Percentiles rank a stretch among this genome's conserved stretches.
phyloP scores from a whole-genome alignment of 2,797 vertebrate genomes.

The Sandelia bainsii region DNA sequence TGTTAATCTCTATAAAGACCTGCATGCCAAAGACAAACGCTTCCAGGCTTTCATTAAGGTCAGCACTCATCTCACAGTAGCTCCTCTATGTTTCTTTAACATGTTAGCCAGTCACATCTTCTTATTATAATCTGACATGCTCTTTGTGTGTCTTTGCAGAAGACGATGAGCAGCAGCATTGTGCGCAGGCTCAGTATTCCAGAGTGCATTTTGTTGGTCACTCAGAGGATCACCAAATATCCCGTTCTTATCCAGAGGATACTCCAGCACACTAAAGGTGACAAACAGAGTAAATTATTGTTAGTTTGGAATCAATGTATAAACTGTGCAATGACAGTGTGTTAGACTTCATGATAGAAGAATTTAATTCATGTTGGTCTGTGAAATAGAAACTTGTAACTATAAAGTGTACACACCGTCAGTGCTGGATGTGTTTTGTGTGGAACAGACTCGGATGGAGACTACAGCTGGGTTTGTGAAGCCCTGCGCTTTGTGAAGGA shows the following conservation, averaged over 20 bases:
- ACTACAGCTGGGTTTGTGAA: conserved; percentile 85
- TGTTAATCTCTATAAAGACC: conserved; percentile 92
- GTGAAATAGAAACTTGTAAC: too few species aligned
- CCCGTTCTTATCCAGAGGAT: conserved; percentile 92
- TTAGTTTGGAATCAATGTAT: too few species aligned
- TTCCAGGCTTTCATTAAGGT: conserved; percentile 95
- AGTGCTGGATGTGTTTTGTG: background rate
- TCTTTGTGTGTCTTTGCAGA: conserved; percentile 74
- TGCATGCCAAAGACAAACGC: conserved; percentile 90
- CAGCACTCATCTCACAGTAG: conserved; percentile 4
- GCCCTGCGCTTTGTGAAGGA: conserved; percentile 90
- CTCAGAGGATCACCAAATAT: conserved; percentile 95
- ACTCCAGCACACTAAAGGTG: conserved; percentile 92
- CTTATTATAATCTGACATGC: background rate
- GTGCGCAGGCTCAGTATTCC: conserved; percentile 92
- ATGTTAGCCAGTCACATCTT: background rate
- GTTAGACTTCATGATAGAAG: too few species aligned
- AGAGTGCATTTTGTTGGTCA: conserved; percentile 93
- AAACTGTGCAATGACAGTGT: too few species aligned
- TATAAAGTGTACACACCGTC: too few species aligned
- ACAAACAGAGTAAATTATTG: too few species aligned
- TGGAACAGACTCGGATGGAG: conserved; percentile 86
- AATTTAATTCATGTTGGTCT: too few species aligned
- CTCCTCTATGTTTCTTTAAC: background rate
- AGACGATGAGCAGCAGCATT: conserved; percentile 92